Percentiles rank a stretch among this genome's conserved stretches.
These are phyloP conservation scores for Rotaria magnacalcarata DNA, from an alignment of 2,888 invertebrate genomes.

Conservation along the genomic window DNA sequence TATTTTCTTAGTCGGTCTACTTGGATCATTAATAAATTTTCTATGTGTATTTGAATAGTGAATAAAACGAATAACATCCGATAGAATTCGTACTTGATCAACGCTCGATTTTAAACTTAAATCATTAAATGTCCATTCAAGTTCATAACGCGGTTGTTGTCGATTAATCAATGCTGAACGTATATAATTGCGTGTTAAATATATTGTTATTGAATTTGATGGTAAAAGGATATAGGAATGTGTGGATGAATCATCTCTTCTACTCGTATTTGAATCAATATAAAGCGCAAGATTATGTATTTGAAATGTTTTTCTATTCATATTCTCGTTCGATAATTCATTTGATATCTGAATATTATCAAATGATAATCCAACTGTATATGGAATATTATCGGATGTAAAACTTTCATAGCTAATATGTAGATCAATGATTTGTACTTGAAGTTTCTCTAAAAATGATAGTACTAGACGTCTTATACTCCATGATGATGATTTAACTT, in stretches of 20 bases:
- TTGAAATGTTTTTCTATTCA: conserved; percentile 5
- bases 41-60: conserved; percentile 9
- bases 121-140: conserved; percentile 14
- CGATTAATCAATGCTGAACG: conserved; percentile 15
- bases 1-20: conserved; percentile 5
- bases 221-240: conserved; percentile 9
- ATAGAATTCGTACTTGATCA: background rate
- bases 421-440: conserved; percentile 25
- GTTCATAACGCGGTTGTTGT: conserved; percentile 25
- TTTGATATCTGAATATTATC: conserved; percentile 36
- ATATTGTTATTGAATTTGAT: conserved; percentile 30
- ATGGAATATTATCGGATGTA: background rate
- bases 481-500: conserved; percentile 25
- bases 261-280: background rate
- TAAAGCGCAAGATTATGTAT: conserved; percentile 3
- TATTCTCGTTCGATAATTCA: conserved; percentile 11
- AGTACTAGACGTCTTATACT: conserved; percentile 19
- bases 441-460: conserved; percentile 34
- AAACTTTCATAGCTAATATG: conserved; percentile 30
- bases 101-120: background rate
- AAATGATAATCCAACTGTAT: conserved; percentile 25
- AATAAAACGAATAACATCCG: conserved; percentile 2
- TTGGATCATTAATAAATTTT: conserved; percentile 16
- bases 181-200: conserved; percentile 5
- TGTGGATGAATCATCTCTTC: background rate